Conservation (phyloP, 2,113 vertebrate genomes). For the Lamprotornis superbus region DNA sequence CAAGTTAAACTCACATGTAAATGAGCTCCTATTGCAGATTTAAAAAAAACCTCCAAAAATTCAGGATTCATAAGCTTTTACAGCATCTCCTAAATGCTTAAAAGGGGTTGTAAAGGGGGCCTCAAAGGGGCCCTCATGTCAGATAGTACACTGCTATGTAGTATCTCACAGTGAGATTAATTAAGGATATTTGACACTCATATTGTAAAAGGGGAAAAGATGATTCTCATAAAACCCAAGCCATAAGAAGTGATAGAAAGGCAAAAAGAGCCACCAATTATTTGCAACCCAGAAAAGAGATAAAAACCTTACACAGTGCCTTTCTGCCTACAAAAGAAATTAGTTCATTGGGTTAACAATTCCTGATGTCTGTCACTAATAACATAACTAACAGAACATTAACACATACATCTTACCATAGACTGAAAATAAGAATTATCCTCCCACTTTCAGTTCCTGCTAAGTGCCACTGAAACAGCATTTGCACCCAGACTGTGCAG, state of each 20-base stretch:
- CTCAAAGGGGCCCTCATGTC: not conserved
- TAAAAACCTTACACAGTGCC: not conserved
- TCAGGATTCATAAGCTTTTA: not conserved
- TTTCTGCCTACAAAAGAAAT: not conserved
- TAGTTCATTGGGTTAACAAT: not conserved
- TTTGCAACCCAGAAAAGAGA: not conserved
- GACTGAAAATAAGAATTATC: not conserved
- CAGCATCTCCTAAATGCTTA: not conserved
- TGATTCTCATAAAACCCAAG: not conserved
- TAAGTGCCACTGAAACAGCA: not conserved
- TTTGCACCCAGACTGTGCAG: not conserved
- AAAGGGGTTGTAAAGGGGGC: not conserved
- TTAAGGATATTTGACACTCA: not conserved
- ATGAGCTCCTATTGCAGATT: not conserved
- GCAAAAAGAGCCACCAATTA: not conserved
- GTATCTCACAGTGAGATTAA: not conserved
- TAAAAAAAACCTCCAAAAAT: not conserved
- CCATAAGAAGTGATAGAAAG: not conserved
- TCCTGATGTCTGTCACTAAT: not conserved
- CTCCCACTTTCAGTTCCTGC: not conserved
- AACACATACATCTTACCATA: not conserved
- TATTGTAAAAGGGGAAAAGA: not conserved
- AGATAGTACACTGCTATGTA: not conserved
- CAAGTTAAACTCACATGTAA: not conserved
- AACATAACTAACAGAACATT: not conserved